Evolutionary conservation across 2,797 vertebrate species (phyloP), one percentile per base, ranked within the genome.

Genomic region (Neoniphon sammara): DNA sequence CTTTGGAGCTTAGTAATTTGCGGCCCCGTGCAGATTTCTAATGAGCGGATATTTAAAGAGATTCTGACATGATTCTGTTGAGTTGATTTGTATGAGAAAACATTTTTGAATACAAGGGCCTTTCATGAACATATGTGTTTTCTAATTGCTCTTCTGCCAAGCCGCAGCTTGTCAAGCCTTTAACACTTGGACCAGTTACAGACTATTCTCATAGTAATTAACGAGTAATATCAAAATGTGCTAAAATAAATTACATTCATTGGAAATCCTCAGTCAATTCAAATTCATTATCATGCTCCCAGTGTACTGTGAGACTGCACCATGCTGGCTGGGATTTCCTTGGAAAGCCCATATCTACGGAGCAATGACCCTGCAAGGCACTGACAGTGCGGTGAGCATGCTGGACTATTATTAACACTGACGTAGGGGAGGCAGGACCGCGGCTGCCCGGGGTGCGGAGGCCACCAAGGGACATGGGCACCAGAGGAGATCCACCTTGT

Each of bases 351-450:
- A 2, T 55, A 27, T 42, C 27, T 17, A 53, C 7, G 0, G 34
- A 50, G 80, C 21, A 0, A 2, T 82, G 84, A 88, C 86, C 85
- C 81, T 0, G 27, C 15, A 21, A 56, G 73, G 67, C 71, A 3
- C 70, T 0, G 21, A 5, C 27, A 25, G 62, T 17, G 25, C 14
- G 61, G 73, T 27, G 27, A 67, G 67, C 79, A 50, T 14, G 65
- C 77, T 8, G 61, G 73, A 58, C 82, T 34, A 72, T 83, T 77
- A 90, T 87, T 87, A 88, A 78, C 75, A 67, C 60, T 69, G 83
- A 85, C 84, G 73, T 56, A 9, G 25, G 34, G 39, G 53, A 72
- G 73, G 73, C 66, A 8, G 27, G 49, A 7, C 23, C 10, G 10
- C 1, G 31, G 74, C 25, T 0, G 64, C 70, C 82, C 6, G 68